Evolutionary conservation across 2,113 vertebrate genomes (phyloP), one percentile per base, ranked within the genome.

Genomic region (Dasyurus viverrinus): DNA sequence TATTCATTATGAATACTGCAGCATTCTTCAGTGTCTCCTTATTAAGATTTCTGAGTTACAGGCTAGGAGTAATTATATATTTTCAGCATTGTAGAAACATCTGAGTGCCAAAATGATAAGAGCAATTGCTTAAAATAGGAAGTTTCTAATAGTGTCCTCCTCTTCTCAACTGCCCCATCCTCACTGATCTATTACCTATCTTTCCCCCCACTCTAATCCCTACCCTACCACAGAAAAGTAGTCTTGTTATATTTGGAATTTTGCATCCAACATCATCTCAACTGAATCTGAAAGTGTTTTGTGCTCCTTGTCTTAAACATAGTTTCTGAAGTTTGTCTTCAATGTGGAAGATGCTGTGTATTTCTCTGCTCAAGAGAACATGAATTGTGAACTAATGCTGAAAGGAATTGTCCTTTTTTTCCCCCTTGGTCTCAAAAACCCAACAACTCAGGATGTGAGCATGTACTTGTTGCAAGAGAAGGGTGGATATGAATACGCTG

Each of bases 11-110:
- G 89, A 52, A 30, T 76, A 3, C 23, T 25, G 53, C 53, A 22
- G 54, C 53, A 53, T 93, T 97, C 27, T 94, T 96, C 12, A 11
- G 50, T 76, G 53, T 91, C 76, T 96, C 91, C 94, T 84, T 89
- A 30, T 92, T 7, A 94, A 95, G 55, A 42, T 92, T 95, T 53
- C 53, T 90, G 9, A 76, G 1, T 95, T 95, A 97, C 93, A 92
- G 36, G 5, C 55, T 25, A 53, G n/a, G n/a, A 84, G 68, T 84
- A 42, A 42, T 84, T 84, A 22, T 22, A 84, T 6, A 23, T 5
- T 84, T 84, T 84, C 19, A n/a, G 60, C 36, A 76, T 19, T 76
- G 14, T n/a, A 7, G 60, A 76, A 68, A 68, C 57, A 68, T 36
- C 11, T 36, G 30, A 76, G 30, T 12, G 30, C 27, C 27, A 60